A percentile compares a stretch with the other conserved stretches of the same genome.
phyloP scores from a whole-genome alignment of 1,140 invertebrate genomes.

The Solenopsis invicta region DNA sequence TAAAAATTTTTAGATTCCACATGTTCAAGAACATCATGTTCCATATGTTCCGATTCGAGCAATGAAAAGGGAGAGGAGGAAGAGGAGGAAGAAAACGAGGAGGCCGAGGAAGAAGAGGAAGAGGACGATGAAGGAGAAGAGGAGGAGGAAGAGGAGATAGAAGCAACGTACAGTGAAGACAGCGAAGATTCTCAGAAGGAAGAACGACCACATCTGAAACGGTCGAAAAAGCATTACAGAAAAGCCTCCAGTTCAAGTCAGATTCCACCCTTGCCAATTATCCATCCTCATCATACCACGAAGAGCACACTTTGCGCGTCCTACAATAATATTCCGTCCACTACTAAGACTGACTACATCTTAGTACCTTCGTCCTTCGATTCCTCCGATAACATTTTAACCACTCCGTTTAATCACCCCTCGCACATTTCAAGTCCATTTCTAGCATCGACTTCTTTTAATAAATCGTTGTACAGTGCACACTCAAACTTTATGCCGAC shows the following conservation, averaged over 20 bases:
- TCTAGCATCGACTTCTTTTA: conserved; percentile 73
- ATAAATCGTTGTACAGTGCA: conserved; percentile 66
- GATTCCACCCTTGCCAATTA: conserved; percentile 81
- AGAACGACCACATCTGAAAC: conserved; percentile 75
- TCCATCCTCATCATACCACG: conserved; percentile 74
- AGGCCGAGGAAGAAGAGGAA: conserved; percentile 81
- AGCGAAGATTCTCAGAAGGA: conserved; percentile 81
- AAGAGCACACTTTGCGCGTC: conserved; percentile 79
- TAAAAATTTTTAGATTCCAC: conserved; percentile 86
- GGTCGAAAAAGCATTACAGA: conserved; percentile 79
- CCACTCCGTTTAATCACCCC: conserved; percentile 69
- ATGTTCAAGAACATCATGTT: conserved; percentile 88
- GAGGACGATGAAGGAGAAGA: conserved; percentile 84
- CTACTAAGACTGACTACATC: conserved; percentile 75
- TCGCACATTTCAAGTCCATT: conserved; percentile 67
- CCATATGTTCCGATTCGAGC: conserved; percentile 86
- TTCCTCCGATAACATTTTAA: conserved; percentile 65
- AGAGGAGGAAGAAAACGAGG: conserved; percentile 78
- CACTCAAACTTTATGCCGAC: conserved; percentile 49
- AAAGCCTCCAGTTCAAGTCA: conserved; percentile 82
- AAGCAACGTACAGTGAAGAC: conserved; percentile 83
- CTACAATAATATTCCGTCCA: conserved; percentile 76
- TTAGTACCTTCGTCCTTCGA: conserved; percentile 79
- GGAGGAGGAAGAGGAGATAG: conserved; percentile 83
- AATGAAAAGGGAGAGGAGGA: conserved; percentile 85